Base-by-base conservation (phyloP, 2,888 invertebrate genomes). In the Ophion ellenae region DNA sequence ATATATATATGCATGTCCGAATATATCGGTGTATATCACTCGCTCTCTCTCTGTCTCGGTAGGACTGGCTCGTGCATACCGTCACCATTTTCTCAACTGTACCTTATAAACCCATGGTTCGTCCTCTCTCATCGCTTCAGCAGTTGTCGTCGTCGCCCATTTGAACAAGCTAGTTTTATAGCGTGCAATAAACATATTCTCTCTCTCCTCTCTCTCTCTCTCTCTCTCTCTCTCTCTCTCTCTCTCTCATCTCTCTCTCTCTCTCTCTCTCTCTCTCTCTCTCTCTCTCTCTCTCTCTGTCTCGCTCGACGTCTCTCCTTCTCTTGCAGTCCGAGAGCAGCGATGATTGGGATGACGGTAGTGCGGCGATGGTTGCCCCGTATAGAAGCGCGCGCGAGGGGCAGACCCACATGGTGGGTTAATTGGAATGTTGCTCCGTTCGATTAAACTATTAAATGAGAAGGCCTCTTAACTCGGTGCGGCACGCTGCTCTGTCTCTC, bases 391-490 rank as follows among this genome's bases (percentile, higher is more conserved):
- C 69, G 66, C 71, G 63, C 64, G 66, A 53, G 53, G 53, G 76
- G 69, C 45, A 83, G 83, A 86, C 47, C 77, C 83, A 84, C 77
- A 84, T 83, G 88, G 87, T 86, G 87, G 89, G 88, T 90, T 91
- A 91, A 92, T 92, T 90, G 92, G 92, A 92, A 92, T 91, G 91
- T 89, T 89, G 91, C 89, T 86, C 88, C 84, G 87, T 85, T 89
- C 90, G 91, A 93, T 92, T 90, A 91, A 92, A 92, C 92, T 91
- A 92, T 92, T 93, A 90, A 89, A 87, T 87, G 86, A 87, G 86
- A 83, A 87, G 87, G 84, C 86, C 86, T 84, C 82, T 86, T 79
- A 84, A 87, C 84, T 84, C 79, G 76, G 82, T 74, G 86, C 69
- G 78, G 66, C 81, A 79, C 66, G 82, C 82, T 76, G 75, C 75